Evolutionary conservation across 2,113 vertebrate genomes (phyloP), one percentile per base, ranked within the genome.

Genomic region (Apteryx owenii): DNA sequence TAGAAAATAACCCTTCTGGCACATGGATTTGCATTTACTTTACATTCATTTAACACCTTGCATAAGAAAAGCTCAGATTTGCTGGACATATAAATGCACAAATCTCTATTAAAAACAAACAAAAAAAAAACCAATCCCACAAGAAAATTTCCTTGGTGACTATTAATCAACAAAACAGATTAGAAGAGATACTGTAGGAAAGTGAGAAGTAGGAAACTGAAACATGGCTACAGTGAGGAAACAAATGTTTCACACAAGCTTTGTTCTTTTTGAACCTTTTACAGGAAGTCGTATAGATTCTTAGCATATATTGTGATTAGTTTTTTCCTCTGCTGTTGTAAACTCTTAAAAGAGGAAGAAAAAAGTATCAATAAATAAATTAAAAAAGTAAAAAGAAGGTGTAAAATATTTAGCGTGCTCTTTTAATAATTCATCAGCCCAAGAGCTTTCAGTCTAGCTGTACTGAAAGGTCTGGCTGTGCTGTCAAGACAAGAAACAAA

Each of bases 361-460:
- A 8, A 76, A 85, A 93, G 16, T 78, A 83, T 83, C 51, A 64
- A 85, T 29, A 89, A 62, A 18, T 50, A 44, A 81, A 90, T 38
- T 7, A 38, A 38, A 95, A 88, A 94, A 94, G 93, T 89, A 81
- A 88, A 95, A 96, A 19, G 26, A n/a, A 78, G 31, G 19, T 28
- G 44, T 96, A 93, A 96, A 97, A 97, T 97, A 97, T 95, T 97
- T 73, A 95, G 71, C 69, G 40, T 31, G 28, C 38, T 69, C 54
- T 87, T 95, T 96, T 82, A 96, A 97, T 93, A 96, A 96, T 95
- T 95, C 75, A 97, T 89, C 58, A 68, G 33, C n/a, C 56, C 76
- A 85, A 88, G 90, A 94, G 82, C 60, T 77, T 85, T 81, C 78
- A 92, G 84, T 78, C 88, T 95, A 73, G 65, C 50, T 90, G n/a